Evolutionary conservation across 1,140 invertebrate species (phyloP), one percentile per base, ranked within the genome.

Genomic region (Drosophila mojavensis): DNA sequence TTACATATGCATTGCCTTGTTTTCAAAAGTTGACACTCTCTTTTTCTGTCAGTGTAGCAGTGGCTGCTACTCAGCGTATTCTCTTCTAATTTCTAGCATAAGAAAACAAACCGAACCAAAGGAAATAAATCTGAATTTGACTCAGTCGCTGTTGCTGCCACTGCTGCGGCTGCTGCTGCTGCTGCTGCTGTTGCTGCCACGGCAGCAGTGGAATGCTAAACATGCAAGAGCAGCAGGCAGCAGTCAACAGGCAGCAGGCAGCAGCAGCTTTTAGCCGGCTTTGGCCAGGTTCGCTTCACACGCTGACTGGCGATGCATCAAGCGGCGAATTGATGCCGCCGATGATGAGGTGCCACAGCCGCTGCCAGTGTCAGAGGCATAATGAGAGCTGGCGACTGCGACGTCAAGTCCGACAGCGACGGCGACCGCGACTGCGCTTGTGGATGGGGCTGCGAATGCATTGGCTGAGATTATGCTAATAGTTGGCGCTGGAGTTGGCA

Each of bases 401-500:
- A 51, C 74, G 54, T 11, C 17, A 24, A 26, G 26, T n/a, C 55
- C 50, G 50, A 17, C 28, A 15, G 5, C 41, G n/a, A 48, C 50
- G 4, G 60, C 43, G 58, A 17, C 28, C 11, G 5, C 41, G n/a
- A 47, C 60, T 9, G 48, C 59, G 47, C 33, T 1, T 30, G 28
- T 9, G 36, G 20, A 2, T 24, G 20, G 2, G 28, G 28, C 78
- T 63, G 59, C 17, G 36, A 13, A 26, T 33, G 33, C 51, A 61
- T 69, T 69, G 69, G 72, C 65, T 82, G 72, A 83, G 84, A 86
- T 86, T 88, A 86, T 86, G 83, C 84, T 88, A 86, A 86, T 86
- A 83, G 83, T 78, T 80, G 60, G 65, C 69, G 76, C 83, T 81
- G 77, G 26, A 65, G 61, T 76, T 73, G 59, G 70, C 75, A 48